phyloP scores from a whole-genome alignment of 1,140 invertebrate species.

The Chionoecetes opilio region DNA sequence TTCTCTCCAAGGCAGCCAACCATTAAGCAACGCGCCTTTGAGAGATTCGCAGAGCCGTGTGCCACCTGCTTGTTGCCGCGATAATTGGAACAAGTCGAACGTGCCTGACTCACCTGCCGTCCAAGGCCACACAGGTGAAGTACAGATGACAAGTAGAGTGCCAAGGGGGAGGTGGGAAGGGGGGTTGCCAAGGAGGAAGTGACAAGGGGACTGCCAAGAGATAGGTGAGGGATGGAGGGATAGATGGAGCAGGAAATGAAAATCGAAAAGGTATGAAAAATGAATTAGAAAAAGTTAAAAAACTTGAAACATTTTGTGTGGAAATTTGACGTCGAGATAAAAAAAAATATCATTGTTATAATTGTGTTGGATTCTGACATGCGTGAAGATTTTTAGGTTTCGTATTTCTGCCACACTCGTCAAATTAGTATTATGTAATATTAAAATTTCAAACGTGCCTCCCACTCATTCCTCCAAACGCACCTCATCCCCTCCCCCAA shows the following conservation, averaged over 20 bases:
- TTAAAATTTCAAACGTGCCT: too few species aligned
- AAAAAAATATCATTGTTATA: too few species aligned
- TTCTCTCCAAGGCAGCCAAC: neutral
- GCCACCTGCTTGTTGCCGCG: neutral
- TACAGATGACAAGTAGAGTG: neutral
- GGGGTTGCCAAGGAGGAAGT: neutral
- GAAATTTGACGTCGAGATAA: too few species aligned
- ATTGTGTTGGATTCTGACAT: too few species aligned
- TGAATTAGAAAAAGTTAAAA: neutral
- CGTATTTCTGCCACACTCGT: too few species aligned
- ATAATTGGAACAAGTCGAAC: conserved; percentile 4
- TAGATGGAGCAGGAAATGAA: neutral
- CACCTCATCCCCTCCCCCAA: too few species aligned
- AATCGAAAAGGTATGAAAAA: neutral
- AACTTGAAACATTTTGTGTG: neutral
- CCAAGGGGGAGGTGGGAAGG: neutral
- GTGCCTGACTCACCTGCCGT: neutral
- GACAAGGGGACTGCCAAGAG: neutral
- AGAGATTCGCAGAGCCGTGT: neutral
- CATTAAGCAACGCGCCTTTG: neutral
- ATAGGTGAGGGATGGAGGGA: neutral
- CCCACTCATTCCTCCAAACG: too few species aligned
- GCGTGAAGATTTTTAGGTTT: too few species aligned
- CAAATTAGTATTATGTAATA: too few species aligned
- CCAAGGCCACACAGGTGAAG: conserved; percentile 5